Conservation (phyloP, 1,140 invertebrate genomes). For the Brachystomella parvula region DNA sequence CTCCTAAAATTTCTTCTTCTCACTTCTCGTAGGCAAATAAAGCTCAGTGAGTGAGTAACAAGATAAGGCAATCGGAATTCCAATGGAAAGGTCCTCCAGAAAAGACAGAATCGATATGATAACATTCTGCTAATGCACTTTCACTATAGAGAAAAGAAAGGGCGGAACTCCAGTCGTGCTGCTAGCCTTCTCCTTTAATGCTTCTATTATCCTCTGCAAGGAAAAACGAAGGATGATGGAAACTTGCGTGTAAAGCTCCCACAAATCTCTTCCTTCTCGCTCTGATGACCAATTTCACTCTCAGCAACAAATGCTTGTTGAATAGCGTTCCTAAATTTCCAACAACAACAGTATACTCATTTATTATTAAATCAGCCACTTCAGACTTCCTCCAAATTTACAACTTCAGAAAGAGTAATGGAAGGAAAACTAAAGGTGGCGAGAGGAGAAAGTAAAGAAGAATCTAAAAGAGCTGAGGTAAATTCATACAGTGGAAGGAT, state of each 20-base stretch:
- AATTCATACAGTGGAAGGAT: too few relatives aligned
- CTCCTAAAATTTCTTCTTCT: background rate
- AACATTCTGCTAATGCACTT: conserved; percentile 15
- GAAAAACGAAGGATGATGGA: background rate
- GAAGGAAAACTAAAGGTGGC: background rate
- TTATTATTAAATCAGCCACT: too few relatives aligned
- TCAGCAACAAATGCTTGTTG: conserved; percentile 38
- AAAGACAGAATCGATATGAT: conserved; percentile 26
- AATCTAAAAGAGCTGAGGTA: too few relatives aligned
- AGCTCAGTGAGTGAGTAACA: conserved; percentile 20
- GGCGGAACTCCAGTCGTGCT: background rate
- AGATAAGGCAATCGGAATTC: conserved; percentile 25
- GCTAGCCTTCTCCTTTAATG: conserved; percentile 4
- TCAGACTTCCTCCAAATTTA: too few relatives aligned
- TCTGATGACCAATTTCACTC: conserved; percentile 31
- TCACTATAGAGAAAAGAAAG: background rate
- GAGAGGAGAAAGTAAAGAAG: too few relatives aligned
- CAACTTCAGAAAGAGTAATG: background rate
- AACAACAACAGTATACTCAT: too few relatives aligned
- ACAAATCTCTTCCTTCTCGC: conserved; percentile 32
- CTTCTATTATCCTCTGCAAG: background rate
- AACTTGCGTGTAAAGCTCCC: conserved; percentile 29
- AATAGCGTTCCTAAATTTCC: conserved; percentile 15
- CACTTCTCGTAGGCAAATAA: conserved; percentile 15
- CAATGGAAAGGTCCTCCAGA: conserved; percentile 15